These are phyloP conservation scores for Nicator chloris DNA, from an alignment of 2,113 vertebrate genomes.

Conservation along the genomic window DNA sequence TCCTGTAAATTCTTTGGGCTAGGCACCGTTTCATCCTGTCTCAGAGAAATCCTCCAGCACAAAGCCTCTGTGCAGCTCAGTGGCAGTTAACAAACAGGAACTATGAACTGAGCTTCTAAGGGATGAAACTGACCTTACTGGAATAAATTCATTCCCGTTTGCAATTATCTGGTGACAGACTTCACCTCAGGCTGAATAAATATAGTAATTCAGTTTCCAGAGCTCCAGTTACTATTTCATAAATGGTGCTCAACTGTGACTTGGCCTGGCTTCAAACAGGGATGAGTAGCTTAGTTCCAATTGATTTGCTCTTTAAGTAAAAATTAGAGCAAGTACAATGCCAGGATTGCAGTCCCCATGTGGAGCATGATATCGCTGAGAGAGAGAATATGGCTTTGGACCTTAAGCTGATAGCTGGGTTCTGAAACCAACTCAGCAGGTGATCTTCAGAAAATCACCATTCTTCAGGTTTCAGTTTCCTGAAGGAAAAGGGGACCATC, in stretches of 20 bases:
- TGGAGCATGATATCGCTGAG: neutral
- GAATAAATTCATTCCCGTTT: slow-evolving; percentile 46
- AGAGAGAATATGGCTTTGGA: neutral
- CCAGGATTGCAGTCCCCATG: neutral
- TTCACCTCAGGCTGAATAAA: slow-evolving; percentile 57
- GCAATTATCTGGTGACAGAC: slow-evolving; percentile 52
- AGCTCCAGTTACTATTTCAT: slow-evolving; percentile 35
- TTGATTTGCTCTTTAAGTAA: slow-evolving; percentile 20
- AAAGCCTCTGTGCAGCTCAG: neutral
- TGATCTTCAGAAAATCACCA: neutral
- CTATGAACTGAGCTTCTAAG: slow-evolving; percentile 14
- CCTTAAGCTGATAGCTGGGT: neutral
- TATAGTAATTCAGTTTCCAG: slow-evolving; percentile 38
- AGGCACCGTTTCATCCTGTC: neutral
- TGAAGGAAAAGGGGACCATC: neutral
- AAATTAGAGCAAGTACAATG: neutral
- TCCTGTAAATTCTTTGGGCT: neutral
- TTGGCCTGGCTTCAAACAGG: slow-evolving; percentile 16
- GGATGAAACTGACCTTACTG: slow-evolving; percentile 43
- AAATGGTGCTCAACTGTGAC: slow-evolving; percentile 18
- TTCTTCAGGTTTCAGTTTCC: neutral
- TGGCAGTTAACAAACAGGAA: slow-evolving; percentile 34
- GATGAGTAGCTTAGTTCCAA: neutral
- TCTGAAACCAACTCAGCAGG: neutral
- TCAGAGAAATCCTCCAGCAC: neutral